Conservation (phyloP, 2,797 vertebrate species). For the Thripadectes ignobilis region DNA sequence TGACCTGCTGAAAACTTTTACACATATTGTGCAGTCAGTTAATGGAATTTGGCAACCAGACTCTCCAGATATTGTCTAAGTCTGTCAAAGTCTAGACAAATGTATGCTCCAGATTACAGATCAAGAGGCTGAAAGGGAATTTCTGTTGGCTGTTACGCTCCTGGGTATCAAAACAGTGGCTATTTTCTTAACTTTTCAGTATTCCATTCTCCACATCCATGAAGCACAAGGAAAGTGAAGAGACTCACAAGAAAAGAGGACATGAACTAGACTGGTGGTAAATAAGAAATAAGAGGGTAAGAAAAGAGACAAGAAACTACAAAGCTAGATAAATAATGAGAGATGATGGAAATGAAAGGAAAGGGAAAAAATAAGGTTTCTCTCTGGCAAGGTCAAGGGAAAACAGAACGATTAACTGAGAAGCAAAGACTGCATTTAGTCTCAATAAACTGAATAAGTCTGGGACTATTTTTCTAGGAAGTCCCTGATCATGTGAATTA, state of each 20-base stretch:
- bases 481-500: background rate
- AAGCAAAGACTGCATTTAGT: background rate
- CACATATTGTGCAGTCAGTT: background rate
- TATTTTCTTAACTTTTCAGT: background rate
- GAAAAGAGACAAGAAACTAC: background rate
- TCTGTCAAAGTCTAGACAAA: background rate
- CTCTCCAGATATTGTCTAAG: background rate
- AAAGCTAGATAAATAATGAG: background rate
- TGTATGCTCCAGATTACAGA: background rate
- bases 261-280: background rate
- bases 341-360: background rate
- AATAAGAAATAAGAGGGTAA: background rate
- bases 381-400: background rate
- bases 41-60: background rate
- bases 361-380: background rate
- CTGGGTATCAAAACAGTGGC: background rate
- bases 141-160: background rate
- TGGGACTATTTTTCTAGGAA: background rate
- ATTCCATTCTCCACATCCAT: background rate
- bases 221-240: background rate
- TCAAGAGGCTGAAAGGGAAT: background rate
- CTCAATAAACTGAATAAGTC: background rate
- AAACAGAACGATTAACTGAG: background rate
- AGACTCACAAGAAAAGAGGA: background rate
- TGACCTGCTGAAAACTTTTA: background rate